Evolutionary conservation across 2,113 vertebrate species (phyloP).

Genomic region (Empidonax traillii): DNA sequence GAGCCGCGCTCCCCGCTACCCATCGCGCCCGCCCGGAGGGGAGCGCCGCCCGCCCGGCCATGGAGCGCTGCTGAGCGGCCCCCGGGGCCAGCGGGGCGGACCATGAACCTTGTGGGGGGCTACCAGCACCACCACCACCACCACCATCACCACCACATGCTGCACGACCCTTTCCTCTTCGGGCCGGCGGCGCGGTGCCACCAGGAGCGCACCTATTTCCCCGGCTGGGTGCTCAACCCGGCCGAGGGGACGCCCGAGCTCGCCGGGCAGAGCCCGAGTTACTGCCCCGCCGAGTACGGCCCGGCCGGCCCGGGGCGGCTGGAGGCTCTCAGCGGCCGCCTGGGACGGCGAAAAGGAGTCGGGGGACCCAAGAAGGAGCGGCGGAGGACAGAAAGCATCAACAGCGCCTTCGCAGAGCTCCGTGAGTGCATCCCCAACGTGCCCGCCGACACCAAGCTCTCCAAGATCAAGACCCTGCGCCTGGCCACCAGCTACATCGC

Average conservation of each 20-base stretch:
- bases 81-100: conserved; percentile 34
- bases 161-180: conserved; percentile 90
- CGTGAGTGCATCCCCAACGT: conserved; percentile 98
- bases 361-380: conserved; percentile 90
- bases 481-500: conserved; percentile 99
- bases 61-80: conserved; percentile 54
- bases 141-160: conserved; percentile 83
- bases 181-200: conserved; percentile 83
- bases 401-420: conserved; percentile 97
- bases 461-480: conserved; percentile 96
- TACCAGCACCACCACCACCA: conserved; percentile 84
- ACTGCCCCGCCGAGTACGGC: conserved; percentile 60
- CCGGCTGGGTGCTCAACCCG: conserved; percentile 89
- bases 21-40: conserved; percentile 11
- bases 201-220: conserved; percentile 85
- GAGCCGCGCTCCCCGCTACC: neutral
- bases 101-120: conserved; percentile 93
- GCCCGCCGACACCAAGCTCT: conserved; percentile 96
- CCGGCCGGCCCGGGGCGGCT: conserved; percentile 74
- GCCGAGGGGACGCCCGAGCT: conserved; percentile 82
- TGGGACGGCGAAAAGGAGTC: conserved; percentile 79
- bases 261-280: conserved; percentile 72
- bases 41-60: conserved; percentile 21
- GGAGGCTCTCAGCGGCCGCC: conserved; percentile 80
- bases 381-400: conserved; percentile 96